A percentile compares a stretch with the other conserved stretches of the same genome.
phyloP scores from a whole-genome alignment of 2,888 invertebrate genomes.

The Lumbricus terrestris region DNA sequence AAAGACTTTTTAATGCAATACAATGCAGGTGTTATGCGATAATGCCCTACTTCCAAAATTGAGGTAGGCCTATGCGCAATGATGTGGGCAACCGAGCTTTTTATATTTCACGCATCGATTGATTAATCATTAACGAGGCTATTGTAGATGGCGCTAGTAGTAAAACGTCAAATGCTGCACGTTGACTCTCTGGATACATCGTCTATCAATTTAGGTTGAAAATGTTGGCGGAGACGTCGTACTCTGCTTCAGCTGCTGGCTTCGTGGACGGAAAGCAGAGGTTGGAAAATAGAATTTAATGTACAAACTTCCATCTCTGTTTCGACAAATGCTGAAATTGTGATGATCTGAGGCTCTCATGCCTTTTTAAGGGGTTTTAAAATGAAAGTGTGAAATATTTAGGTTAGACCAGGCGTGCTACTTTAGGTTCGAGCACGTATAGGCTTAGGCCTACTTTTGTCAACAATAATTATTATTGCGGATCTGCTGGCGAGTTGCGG shows the following conservation, averaged over 20 bases:
- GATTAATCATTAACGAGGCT: too few relatives aligned
- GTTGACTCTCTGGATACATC: neutral
- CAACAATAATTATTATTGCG: too few relatives aligned
- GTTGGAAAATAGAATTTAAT: neutral
- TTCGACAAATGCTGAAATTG: neutral
- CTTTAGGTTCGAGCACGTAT: neutral
- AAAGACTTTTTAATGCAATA: too few relatives aligned
- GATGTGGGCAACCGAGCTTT: too few relatives aligned
- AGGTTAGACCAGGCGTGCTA: neutral
- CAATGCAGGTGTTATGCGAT: too few relatives aligned
- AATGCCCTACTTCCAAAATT: too few relatives aligned
- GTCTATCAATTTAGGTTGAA: neutral
- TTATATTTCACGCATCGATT: too few relatives aligned
- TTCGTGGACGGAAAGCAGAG: neutral
- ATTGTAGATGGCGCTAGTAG: neutral
- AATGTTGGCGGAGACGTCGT: slow-evolving; percentile 3
- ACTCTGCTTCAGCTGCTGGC: neutral
- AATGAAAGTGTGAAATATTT: neutral
- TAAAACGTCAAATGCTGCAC: neutral
- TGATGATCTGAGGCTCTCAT: neutral
- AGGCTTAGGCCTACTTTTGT: neutral
- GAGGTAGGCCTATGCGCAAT: too few relatives aligned
- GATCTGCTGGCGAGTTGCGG: neutral
- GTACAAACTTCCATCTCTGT: neutral
- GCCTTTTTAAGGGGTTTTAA: neutral